These are phyloP conservation scores for Nasua narica DNA, from an alignment of 2,797 vertebrate genomes.

Conservation along the genomic window DNA sequence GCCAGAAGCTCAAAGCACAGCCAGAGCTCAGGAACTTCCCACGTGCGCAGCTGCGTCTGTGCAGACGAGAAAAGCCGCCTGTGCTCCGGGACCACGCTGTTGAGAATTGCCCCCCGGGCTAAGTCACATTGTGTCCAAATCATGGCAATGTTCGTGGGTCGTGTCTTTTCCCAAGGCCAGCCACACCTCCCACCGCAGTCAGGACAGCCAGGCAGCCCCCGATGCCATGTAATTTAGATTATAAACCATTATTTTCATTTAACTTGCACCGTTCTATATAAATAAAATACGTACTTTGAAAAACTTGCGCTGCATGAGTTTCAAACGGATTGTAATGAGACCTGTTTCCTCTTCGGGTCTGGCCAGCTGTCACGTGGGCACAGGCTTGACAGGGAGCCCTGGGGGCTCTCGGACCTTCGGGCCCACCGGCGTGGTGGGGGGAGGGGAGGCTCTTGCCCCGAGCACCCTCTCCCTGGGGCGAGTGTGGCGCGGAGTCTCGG, in stretches of 20 bases:
- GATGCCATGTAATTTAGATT: neutral
- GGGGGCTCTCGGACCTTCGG: neutral
- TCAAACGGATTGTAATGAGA: neutral
- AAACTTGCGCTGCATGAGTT: neutral
- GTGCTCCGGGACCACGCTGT: neutral
- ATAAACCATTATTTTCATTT: neutral
- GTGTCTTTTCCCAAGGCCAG: neutral
- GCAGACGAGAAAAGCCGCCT: neutral
- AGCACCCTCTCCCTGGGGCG: neutral
- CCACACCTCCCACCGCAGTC: rapidly evolving
- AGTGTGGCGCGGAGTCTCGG: neutral
- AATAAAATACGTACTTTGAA: conserved; percentile 45
- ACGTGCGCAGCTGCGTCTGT: rapidly evolving
- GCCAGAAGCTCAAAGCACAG: neutral
- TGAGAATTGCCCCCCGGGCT: neutral
- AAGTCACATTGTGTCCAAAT: neutral
- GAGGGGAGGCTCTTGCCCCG: rapidly evolving
- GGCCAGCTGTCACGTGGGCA: neutral
- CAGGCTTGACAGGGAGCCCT: neutral
- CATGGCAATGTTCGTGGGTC: rapidly evolving
- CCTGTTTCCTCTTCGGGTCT: neutral
- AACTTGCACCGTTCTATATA: neutral
- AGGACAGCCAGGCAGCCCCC: neutral
- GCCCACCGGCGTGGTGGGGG: rapidly evolving
- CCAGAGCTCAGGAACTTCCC: neutral